Conservation (phyloP, 2,888 invertebrate genomes). For the Agapetus fuscipes region DNA sequence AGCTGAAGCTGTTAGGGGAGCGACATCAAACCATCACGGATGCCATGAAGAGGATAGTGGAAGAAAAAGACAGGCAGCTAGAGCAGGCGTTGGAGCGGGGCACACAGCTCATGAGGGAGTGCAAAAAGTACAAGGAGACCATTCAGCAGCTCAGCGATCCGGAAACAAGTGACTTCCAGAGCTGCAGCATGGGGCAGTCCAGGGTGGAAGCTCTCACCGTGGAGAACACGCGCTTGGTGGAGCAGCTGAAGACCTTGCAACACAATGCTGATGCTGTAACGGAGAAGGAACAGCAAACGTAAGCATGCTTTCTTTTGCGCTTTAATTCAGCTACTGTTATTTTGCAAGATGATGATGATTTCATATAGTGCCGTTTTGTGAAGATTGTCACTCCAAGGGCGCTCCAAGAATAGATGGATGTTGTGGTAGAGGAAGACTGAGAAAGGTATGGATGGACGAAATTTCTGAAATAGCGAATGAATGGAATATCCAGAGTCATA, state of each 20-base stretch:
- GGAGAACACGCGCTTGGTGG: constrained; percentile 9
- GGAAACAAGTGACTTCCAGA: constrained; percentile 47
- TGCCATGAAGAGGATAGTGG: constrained; percentile 52
- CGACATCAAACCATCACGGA: constrained; percentile 54
- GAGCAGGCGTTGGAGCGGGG: constrained; percentile 56
- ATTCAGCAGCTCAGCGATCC: constrained; percentile 59
- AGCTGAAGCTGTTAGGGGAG: constrained; percentile 41
- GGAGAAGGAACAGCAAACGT: constrained; percentile 11
- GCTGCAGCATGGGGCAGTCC: constrained; percentile 21
- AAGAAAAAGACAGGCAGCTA: constrained; percentile 63
- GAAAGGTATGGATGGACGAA: too few relatives aligned
- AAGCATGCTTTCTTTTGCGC: constrained; percentile 1
- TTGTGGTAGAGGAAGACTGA: too few relatives aligned
- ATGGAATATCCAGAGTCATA: too few relatives aligned
- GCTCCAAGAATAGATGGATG: too few relatives aligned
- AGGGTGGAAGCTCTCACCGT: constrained; percentile 6
- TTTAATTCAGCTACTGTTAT: too few relatives aligned
- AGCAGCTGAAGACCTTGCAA: constrained; percentile 4
- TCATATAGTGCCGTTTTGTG: too few relatives aligned
- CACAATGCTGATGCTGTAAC: neutral
- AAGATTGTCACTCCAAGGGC: too few relatives aligned
- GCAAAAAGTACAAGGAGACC: constrained; percentile 55
- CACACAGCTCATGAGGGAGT: constrained; percentile 49
- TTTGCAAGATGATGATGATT: too few relatives aligned
- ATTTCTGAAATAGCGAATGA: too few relatives aligned